phyloP scores from a whole-genome alignment of 2,113 vertebrate species.

The Cryptotis parvus region DNA sequence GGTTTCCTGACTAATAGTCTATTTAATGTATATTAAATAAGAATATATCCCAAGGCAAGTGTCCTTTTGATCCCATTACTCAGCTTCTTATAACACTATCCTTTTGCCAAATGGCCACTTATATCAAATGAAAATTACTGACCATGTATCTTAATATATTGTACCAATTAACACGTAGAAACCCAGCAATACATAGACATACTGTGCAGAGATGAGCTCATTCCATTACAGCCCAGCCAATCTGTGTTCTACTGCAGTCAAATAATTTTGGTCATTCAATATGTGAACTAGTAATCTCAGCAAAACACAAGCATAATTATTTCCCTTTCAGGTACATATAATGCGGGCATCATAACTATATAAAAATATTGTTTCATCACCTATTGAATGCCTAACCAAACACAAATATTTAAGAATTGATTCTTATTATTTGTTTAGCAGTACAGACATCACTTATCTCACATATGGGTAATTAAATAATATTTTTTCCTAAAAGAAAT shows the following conservation, averaged over 20 bases:
- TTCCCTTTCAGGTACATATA: not conserved
- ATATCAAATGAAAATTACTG: slow-evolving; percentile 80
- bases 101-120: slow-evolving; percentile 80
- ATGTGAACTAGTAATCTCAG: slow-evolving; percentile 3
- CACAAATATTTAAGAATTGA: not conserved
- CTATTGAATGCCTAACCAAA: not conserved
- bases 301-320: not conserved
- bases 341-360: not conserved
- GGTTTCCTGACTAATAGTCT: slow-evolving; percentile 76
- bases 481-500: not conserved
- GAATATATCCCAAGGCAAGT: slow-evolving; percentile 77
- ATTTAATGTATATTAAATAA: slow-evolving; percentile 83
- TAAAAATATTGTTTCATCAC: not conserved
- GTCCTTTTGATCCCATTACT: slow-evolving; percentile 83
- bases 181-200: slow-evolving; percentile 61
- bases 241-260: not conserved
- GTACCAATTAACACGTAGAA: slow-evolving; percentile 71
- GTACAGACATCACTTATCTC: not conserved
- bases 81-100: slow-evolving; percentile 66
- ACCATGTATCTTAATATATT: slow-evolving; percentile 78
- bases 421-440: not conserved
- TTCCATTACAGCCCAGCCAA: not conserved
- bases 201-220: slow-evolving; percentile 61
- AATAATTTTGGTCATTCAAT: not conserved
- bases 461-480: not conserved